phyloP scores from a whole-genome alignment of 2,888 invertebrate species.

The Scaptomyza polygonia region DNA sequence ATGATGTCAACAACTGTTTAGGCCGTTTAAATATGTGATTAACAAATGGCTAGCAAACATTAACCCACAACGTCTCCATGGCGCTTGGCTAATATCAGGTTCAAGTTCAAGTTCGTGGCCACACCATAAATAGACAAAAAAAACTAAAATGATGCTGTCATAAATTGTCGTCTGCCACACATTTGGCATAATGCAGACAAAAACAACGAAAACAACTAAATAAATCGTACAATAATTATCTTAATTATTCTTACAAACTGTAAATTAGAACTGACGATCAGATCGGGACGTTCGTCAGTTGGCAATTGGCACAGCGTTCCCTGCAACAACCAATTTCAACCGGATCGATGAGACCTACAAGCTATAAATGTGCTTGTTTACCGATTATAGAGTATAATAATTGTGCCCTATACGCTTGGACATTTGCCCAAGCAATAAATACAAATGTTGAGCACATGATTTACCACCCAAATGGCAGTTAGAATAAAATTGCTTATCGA shows the following conservation, averaged over 20 bases:
- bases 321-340: slow-evolving; percentile 64
- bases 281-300: slow-evolving; percentile 27
- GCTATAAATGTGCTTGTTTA: slow-evolving; percentile 16
- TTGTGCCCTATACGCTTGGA: slow-evolving; percentile 67
- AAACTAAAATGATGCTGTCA: slow-evolving; percentile 32
- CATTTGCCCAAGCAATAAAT: slow-evolving; percentile 49
- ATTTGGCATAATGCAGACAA: slow-evolving; percentile 25
- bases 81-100: slow-evolving; percentile 58
- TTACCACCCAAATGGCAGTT: slow-evolving; percentile 37
- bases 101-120: slow-evolving; percentile 58
- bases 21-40: neutral
- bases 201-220: slow-evolving; percentile 16
- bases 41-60: neutral
- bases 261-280: neutral
- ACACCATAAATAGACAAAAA: slow-evolving; percentile 30
- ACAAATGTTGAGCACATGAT: slow-evolving; percentile 27
- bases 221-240: slow-evolving; percentile 67
- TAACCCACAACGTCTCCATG: slow-evolving; percentile 6
- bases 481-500: slow-evolving; percentile 41
- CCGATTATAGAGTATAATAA: slow-evolving; percentile 26
- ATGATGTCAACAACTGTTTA: slow-evolving; percentile 1
- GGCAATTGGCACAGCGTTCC: slow-evolving; percentile 34
- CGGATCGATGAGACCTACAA: slow-evolving; percentile 56
- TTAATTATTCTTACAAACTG: slow-evolving; percentile 49
- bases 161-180: slow-evolving; percentile 55